Percentiles rank a stretch among this genome's conserved stretches.
These are phyloP conservation scores for Acronicta alni DNA, from an alignment of 2,888 invertebrate genomes.

Conservation along the genomic window DNA sequence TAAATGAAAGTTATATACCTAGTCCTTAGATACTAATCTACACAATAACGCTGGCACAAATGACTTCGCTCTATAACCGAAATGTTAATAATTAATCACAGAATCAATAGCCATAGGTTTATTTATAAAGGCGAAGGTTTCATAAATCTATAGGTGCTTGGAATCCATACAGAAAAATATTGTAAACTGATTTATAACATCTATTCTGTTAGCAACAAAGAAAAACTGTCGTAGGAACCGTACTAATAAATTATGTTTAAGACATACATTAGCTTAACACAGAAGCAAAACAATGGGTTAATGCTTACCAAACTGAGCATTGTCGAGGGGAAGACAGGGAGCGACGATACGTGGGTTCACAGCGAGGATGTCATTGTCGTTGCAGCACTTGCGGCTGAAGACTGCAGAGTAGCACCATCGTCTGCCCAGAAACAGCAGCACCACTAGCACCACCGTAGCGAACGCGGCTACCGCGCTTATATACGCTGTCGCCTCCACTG, in stretches of 20 bases:
- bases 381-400: slow-evolving; percentile 78
- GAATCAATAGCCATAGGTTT: slow-evolving; percentile 51
- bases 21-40: slow-evolving; percentile 63
- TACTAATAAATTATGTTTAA: slow-evolving; percentile 43
- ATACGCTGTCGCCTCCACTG: slow-evolving; percentile 96
- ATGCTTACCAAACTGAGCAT: slow-evolving; percentile 83
- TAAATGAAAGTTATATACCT: slow-evolving; percentile 58
- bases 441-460: slow-evolving; percentile 94
- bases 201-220: slow-evolving; percentile 55
- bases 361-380: slow-evolving; percentile 84
- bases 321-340: slow-evolving; percentile 76
- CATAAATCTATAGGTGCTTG: slow-evolving; percentile 35
- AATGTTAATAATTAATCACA: slow-evolving; percentile 58
- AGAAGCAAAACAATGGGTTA: slow-evolving; percentile 47
- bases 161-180: slow-evolving; percentile 23
- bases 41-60: slow-evolving; percentile 57
- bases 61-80: slow-evolving; percentile 47
- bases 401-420: slow-evolving; percentile 88
- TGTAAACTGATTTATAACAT: slow-evolving; percentile 32
- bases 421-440: slow-evolving; percentile 96
- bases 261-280: slow-evolving; percentile 55
- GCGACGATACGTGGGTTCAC: slow-evolving; percentile 80
- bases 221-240: slow-evolving; percentile 28
- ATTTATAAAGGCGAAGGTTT: slow-evolving; percentile 47
- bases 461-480: slow-evolving; percentile 96